Percentiles rank a stretch among this genome's conserved stretches.
Evolutionary conservation across 2,888 invertebrate species (phyloP).

Genomic region (Tubulanus polymorphus): DNA sequence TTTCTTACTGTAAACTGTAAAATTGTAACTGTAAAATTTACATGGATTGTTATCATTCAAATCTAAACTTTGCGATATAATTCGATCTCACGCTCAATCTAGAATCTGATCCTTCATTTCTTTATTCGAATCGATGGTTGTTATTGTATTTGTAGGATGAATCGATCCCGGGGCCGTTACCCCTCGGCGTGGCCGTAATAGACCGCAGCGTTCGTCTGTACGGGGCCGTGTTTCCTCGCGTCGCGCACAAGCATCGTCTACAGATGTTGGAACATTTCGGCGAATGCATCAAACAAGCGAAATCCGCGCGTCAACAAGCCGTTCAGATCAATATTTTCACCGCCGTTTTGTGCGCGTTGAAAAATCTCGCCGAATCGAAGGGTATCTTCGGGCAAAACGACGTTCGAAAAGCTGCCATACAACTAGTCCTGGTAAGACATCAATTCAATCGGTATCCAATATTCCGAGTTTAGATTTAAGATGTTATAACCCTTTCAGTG

Average conservation of each 20-base stretch:
- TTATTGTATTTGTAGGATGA: slow-evolving; percentile 40
- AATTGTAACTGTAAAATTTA: no score
- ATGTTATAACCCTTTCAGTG: no score
- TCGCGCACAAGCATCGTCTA: slow-evolving; percentile 86
- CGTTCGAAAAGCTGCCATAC: slow-evolving; percentile 71
- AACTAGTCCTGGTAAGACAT: slow-evolving; percentile 73
- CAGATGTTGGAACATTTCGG: slow-evolving; percentile 97
- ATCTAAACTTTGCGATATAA: no score
- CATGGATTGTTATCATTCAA: no score
- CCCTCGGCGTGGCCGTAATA: slow-evolving; percentile 92
- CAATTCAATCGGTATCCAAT: no score
- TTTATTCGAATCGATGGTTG: neutral
- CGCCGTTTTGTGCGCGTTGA: slow-evolving; percentile 80
- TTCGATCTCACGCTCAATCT: no score
- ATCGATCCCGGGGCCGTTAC: slow-evolving; percentile 60
- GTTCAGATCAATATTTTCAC: slow-evolving; percentile 94
- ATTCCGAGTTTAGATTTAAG: no score
- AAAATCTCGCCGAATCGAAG: slow-evolving; percentile 83
- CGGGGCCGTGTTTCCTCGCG: slow-evolving; percentile 89
- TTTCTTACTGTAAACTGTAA: no score
- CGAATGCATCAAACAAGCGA: slow-evolving; percentile 86
- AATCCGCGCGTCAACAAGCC: slow-evolving; percentile 88
- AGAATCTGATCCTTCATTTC: neutral
- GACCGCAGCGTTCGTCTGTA: slow-evolving; percentile 90
- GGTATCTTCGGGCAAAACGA: slow-evolving; percentile 79